Conservation (phyloP, 1,140 invertebrate species). For the Papilio helenus region DNA sequence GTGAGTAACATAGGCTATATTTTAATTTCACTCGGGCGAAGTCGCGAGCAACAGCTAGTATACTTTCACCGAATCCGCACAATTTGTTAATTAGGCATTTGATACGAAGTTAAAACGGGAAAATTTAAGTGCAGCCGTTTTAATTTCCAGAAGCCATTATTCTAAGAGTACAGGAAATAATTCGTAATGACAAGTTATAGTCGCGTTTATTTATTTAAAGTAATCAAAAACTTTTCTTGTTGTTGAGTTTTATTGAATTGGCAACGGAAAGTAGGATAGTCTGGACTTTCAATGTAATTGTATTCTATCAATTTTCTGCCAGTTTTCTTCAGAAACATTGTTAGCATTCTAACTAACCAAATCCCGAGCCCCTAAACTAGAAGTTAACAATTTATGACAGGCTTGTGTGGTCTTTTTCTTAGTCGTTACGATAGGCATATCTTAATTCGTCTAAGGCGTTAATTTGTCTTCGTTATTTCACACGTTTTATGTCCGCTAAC, state of each 20-base stretch:
- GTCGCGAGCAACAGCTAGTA: too few relatives aligned
- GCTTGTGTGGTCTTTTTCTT: slow-evolving; percentile 7
- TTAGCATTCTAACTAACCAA: not conserved
- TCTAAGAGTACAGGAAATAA: slow-evolving; percentile 14
- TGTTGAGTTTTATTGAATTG: too few relatives aligned
- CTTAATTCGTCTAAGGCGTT: slow-evolving; percentile 25
- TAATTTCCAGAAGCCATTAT: not conserved
- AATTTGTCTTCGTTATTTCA: slow-evolving; percentile 27
- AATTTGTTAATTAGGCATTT: slow-evolving; percentile 21
- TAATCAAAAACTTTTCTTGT: too few relatives aligned
- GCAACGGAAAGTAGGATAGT: not conserved
- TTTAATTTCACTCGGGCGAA: too few relatives aligned
- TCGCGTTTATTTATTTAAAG: not conserved
- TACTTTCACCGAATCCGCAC: slow-evolving; percentile 27
- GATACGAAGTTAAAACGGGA: slow-evolving; percentile 18
- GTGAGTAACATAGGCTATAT: too few relatives aligned
- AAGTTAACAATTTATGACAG: not conserved
- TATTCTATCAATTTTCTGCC: not conserved
- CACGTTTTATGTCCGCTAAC: slow-evolving; percentile 26
- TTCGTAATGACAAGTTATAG: not conserved
- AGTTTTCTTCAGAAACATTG: not conserved
- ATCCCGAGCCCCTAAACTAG: not conserved
- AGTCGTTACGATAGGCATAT: slow-evolving; percentile 5
- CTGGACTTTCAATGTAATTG: not conserved
- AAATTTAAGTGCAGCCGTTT: not conserved